Evolutionary conservation across 2,888 invertebrate genomes (phyloP).

Genomic region (Eristalis intricaria): DNA sequence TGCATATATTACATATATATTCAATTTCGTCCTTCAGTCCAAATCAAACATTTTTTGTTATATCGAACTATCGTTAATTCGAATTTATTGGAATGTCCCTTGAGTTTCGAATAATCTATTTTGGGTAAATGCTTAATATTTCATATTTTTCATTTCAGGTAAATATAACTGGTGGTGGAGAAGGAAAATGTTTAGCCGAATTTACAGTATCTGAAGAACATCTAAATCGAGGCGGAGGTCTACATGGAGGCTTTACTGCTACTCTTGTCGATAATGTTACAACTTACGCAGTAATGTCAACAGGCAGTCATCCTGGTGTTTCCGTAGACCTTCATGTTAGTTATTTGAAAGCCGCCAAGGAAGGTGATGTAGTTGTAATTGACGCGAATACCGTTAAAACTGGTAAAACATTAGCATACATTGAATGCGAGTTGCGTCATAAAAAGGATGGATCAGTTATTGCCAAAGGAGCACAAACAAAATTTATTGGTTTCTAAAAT

Average conservation of each 20-base stretch:
- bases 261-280: conserved; percentile 89
- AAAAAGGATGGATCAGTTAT: conserved; percentile 88
- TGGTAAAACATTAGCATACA: conserved; percentile 91
- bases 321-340: conserved; percentile 93
- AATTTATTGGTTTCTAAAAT: conserved; percentile 82
- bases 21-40: too few species aligned
- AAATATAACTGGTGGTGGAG: conserved; percentile 82
- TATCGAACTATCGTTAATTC: too few species aligned
- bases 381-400: conserved; percentile 89
- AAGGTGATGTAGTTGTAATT: conserved; percentile 90
- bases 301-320: conserved; percentile 87
- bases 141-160: conserved; percentile 77
- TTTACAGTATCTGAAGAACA: conserved; percentile 89
- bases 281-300: conserved; percentile 89
- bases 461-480: conserved; percentile 93
- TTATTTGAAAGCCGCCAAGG: conserved; percentile 88
- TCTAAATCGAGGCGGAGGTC: conserved; percentile 87
- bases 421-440: conserved; percentile 89
- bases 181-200: conserved; percentile 89
- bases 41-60: too few species aligned
- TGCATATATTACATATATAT: too few species aligned
- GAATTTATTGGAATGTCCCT: too few species aligned
- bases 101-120: too few species aligned
- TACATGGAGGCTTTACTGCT: conserved; percentile 94
- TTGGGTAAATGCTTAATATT: too few species aligned